Conservation (phyloP, 2,888 invertebrate genomes). For the Lasiommata megera region DNA sequence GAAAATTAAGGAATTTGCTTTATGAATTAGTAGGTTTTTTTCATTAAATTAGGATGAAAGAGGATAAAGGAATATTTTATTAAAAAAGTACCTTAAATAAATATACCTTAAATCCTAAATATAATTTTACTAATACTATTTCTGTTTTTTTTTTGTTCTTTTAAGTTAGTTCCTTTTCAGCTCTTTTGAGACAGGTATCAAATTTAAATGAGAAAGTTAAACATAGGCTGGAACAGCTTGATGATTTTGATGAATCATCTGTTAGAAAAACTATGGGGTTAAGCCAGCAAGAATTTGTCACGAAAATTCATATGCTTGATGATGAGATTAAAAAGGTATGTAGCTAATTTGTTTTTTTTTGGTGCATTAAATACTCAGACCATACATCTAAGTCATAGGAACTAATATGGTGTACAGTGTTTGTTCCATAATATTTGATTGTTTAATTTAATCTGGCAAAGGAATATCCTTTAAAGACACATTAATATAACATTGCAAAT, state of each 20-base stretch:
- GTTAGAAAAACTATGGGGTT: conserved; percentile 93
- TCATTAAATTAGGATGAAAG: no score
- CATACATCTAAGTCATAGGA: no score
- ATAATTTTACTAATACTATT: conserved; percentile 16
- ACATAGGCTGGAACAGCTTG: conserved; percentile 94
- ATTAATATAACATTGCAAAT: no score
- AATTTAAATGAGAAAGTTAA: conserved; percentile 93
- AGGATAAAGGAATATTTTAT: no score
- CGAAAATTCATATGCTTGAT: conserved; percentile 94
- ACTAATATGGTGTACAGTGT: no score
- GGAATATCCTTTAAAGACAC: no score
- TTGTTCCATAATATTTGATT: no score
- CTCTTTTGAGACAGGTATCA: conserved; percentile 90
- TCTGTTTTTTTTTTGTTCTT: conserved; percentile 44
- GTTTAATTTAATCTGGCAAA: no score
- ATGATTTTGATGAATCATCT: conserved; percentile 95
- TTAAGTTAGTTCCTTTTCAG: conserved; percentile 82
- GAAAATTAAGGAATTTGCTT: no score
- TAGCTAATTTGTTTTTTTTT: neutral
- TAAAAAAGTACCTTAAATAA: no score
- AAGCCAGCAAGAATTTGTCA: conserved; percentile 95
- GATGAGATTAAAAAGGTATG: conserved; percentile 88
- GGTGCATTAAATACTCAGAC: no score
- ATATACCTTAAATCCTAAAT: neutral
- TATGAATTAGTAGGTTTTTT: no score